Evolutionary conservation across 1,140 invertebrate genomes (phyloP), one percentile per base, ranked within the genome.

Genomic region (Drosophila sucinea): DNA sequence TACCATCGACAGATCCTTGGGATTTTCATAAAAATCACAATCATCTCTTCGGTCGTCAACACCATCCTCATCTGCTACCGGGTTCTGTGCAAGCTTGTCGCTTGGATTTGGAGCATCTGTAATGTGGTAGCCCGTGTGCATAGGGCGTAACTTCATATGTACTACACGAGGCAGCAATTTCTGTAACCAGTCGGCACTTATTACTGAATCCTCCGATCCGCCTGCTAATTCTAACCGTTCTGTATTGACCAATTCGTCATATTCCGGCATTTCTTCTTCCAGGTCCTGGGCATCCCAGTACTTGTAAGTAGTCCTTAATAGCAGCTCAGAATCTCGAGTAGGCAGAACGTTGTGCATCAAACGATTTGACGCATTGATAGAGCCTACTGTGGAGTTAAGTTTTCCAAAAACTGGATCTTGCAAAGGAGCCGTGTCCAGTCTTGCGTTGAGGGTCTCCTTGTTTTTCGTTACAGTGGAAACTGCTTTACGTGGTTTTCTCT

Each of bases 381-480:
- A 91, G 17, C 91, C 91, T 1, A 92, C 91, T 5, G 90, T 89
- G 0, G 90, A 90, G 61, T 92, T 92, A 0, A 92, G 76, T 69
- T 92, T 91, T 4, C 90, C 91, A 79, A 92, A 92, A 0, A 92
- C 76, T 0, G 91, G 84, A 79, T 92, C 91, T 47, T 91, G 87
- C 55, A 91, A 29, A 1, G 91, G 90, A 3, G 84, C 77, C 7
- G 90, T 91, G 44, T 92, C 91, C 25, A 92, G 64, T 0, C 81
- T 78, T 1, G 79, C 80, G 70, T 92, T 93, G 0, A 92, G 64
- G 0, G 91, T 91, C 30, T 93, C 93, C 4, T 92, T 74, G 35
- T 87, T 92, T 30, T 91, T 92, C 33, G 82, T 93, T 3, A 94
- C 73, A 5, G 91, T 82, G 11, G 93, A 92, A 0, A 81, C 67